Evolutionary conservation across 2,888 invertebrate genomes (phyloP).

Genomic region (Drosophila longiperda): DNA sequence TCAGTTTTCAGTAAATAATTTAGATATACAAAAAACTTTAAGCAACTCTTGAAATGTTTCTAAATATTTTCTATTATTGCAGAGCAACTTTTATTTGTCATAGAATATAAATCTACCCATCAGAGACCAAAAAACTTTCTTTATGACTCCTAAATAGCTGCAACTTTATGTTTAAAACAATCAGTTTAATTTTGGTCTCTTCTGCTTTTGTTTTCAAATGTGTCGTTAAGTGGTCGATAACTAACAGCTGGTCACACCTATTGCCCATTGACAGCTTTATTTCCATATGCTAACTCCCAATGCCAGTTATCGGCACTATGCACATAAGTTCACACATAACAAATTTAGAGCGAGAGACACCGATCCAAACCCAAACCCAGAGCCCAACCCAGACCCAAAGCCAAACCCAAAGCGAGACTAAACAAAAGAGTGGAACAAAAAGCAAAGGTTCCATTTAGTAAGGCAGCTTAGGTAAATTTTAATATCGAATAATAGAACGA

Average conservation of each 20-base stretch:
- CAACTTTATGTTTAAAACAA: slow-evolving; percentile 29
- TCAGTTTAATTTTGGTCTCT: slow-evolving; percentile 20
- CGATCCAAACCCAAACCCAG: slow-evolving; percentile 11
- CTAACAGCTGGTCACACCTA: slow-evolving; percentile 59
- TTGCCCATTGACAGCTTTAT: slow-evolving; percentile 63
- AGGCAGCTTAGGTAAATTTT: slow-evolving; percentile 61
- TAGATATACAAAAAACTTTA: background rate
- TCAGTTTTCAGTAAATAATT: background rate
- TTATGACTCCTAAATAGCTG: slow-evolving; percentile 35
- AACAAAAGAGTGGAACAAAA: slow-evolving; percentile 60
- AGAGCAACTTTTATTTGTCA: slow-evolving; percentile 11
- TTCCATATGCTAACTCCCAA: slow-evolving; percentile 56
- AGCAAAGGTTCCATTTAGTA: slow-evolving; percentile 52
- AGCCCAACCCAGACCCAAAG: slow-evolving; percentile 5
- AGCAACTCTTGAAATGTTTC: background rate
- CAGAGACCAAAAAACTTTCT: slow-evolving; percentile 13
- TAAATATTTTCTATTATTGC: background rate
- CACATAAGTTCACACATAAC: slow-evolving; percentile 69
- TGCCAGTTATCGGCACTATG: slow-evolving; percentile 44
- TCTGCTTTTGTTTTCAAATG: slow-evolving; percentile 26
- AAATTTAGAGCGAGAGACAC: slow-evolving; percentile 43
- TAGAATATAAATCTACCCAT: slow-evolving; percentile 23
- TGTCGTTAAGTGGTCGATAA: slow-evolving; percentile 37
- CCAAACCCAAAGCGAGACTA: slow-evolving; percentile 27
- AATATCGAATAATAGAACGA: slow-evolving; percentile 32